Evolutionary conservation across 1,140 invertebrate genomes (phyloP).

Genomic region (Drosophila sulfurigaster): DNA sequence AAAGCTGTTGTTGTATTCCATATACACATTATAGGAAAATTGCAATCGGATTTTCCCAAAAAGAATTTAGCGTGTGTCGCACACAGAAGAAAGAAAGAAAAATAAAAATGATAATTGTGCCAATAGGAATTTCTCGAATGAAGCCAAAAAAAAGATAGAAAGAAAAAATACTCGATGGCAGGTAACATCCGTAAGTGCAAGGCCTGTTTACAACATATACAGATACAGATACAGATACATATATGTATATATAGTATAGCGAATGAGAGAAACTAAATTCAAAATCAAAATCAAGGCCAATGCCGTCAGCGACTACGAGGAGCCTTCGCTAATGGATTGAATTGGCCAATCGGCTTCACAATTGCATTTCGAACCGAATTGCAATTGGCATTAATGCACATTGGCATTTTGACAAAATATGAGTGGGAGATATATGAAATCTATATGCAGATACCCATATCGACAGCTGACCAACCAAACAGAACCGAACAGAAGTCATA

Average conservation of each 20-base stretch:
- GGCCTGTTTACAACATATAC: constrained; percentile 26
- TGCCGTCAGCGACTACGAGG: constrained; percentile 47
- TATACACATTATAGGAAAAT: constrained; percentile 14
- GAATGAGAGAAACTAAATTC: constrained; percentile 13
- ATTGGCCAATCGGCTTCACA: constrained; percentile 38
- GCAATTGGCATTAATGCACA: constrained; percentile 56
- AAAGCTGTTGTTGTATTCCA: constrained; percentile 16
- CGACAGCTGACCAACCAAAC: not conserved
- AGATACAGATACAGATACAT: too few species aligned
- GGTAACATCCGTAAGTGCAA: constrained; percentile 18
- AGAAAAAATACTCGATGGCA: constrained; percentile 2
- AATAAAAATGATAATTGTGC: constrained; percentile 34
- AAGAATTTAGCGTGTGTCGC: constrained; percentile 22
- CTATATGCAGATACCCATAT: constrained; percentile 1
- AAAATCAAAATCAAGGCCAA: constrained; percentile 76
- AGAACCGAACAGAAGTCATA: too few species aligned
- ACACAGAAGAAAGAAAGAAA: not conserved
- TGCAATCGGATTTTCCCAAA: constrained; percentile 42
- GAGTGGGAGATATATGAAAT: constrained; percentile 21
- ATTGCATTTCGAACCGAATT: constrained; percentile 64
- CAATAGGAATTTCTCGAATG: constrained; percentile 26
- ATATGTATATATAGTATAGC: constrained; percentile 10
- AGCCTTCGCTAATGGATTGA: constrained; percentile 55
- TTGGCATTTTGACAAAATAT: constrained; percentile 56
- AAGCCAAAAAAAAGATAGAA: constrained; percentile 11